Evolutionary conservation across 64 coral and sea anemone genomes (phyloP).

Genomic region (Montipora cactus): DNA sequence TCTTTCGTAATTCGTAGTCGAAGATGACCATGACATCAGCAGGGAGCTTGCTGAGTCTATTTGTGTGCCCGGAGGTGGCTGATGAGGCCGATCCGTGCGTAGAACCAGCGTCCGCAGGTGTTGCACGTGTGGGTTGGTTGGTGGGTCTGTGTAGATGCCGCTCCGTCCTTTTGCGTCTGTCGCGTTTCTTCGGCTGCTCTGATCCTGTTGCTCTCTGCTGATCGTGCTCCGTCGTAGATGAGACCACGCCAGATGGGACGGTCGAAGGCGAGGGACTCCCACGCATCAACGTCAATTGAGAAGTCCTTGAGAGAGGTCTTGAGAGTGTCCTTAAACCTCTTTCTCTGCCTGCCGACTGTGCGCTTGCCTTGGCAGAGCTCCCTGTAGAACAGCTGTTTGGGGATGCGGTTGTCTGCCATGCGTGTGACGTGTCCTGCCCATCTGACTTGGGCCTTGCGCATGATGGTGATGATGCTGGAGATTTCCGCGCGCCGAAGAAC

Average conservation of each 20-base stretch:
- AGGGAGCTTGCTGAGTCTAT: not conserved
- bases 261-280: conserved; percentile 21
- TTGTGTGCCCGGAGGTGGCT: not conserved
- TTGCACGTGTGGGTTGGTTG: not conserved
- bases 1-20: not conserved
- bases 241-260: not conserved
- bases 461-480: not conserved
- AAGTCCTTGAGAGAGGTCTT: not conserved
- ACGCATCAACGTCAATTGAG: not conserved
- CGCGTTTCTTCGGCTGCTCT: not conserved
- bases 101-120: not conserved
- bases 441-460: too few relatives aligned
- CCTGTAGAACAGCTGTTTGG: conserved; percentile 22
- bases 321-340: conserved; percentile 24
- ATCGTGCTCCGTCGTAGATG: not conserved
- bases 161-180: not conserved
- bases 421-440: not conserved
- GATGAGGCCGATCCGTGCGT: not conserved
- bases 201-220: not conserved
- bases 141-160: not conserved
- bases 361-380: conserved; percentile 38
- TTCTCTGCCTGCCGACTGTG: not conserved
- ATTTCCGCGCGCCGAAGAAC: not conserved
- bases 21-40: not conserved
- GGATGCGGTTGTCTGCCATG: conserved; percentile 34